These are phyloP conservation scores for Drosophila saltans DNA, from an alignment of 1,140 invertebrate species.

Conservation along the genomic window DNA sequence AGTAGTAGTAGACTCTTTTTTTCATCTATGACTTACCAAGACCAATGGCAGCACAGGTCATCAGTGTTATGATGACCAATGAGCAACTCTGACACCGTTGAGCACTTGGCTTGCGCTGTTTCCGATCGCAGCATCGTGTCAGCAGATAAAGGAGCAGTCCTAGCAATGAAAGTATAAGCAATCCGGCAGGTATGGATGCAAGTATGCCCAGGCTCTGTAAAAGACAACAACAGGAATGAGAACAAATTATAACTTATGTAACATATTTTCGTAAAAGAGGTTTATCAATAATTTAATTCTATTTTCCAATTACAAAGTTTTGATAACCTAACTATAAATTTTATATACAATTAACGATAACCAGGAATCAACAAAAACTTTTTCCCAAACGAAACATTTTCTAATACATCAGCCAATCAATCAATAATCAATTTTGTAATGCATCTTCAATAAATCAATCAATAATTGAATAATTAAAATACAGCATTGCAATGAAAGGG, in stretches of 20 bases:
- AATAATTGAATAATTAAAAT: constrained; percentile 1
- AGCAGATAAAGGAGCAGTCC: constrained; percentile 94
- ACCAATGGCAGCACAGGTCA: constrained; percentile 91
- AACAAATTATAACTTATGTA: too few species aligned
- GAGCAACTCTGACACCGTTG: constrained; percentile 90
- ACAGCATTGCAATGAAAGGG: constrained; percentile 1
- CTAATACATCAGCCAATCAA: neutral
- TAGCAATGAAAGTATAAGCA: constrained; percentile 94
- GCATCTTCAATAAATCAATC: constrained; percentile 3
- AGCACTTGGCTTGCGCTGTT: constrained; percentile 90
- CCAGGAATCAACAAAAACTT: too few species aligned
- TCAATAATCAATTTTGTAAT: neutral
- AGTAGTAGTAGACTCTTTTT: neutral
- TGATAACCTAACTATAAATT: too few species aligned
- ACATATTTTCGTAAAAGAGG: too few species aligned
- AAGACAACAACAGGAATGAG: neutral
- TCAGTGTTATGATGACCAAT: constrained; percentile 91
- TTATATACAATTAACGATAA: too few species aligned
- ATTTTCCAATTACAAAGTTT: too few species aligned
- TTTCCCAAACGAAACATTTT: too few species aligned
- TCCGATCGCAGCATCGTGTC: constrained; percentile 96
- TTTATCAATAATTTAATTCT: too few species aligned
- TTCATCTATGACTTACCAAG: constrained; percentile 73
- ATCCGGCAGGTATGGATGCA: constrained; percentile 94
- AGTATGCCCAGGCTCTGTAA: constrained; percentile 94